Percentiles rank a stretch among this genome's conserved stretches.
phyloP scores from a whole-genome alignment of 2,797 vertebrate species.

The Amniataba percoides region DNA sequence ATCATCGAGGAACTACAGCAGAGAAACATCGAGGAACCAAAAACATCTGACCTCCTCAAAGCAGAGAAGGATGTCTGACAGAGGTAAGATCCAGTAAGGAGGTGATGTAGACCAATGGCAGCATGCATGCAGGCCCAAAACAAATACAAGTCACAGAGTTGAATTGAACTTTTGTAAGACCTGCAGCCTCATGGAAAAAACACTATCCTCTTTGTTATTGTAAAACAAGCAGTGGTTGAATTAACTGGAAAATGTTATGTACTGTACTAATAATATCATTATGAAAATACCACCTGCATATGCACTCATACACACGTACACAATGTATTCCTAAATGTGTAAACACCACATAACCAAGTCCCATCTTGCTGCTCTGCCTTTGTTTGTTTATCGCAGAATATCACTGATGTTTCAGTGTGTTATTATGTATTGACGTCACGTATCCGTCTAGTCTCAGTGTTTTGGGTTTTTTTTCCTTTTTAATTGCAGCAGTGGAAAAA shows the following conservation, averaged over 20 bases:
- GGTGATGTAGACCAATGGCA: neutral
- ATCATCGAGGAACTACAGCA: neutral
- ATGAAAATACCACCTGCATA: no score
- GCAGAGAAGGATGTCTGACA: neutral
- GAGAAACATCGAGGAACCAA: neutral
- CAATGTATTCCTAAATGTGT: neutral
- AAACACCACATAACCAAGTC: neutral
- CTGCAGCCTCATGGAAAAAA: no score
- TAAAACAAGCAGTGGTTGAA: no score
- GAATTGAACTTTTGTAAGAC: neutral
- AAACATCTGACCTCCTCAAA: neutral
- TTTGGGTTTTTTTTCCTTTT: neutral
- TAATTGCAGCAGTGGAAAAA: neutral
- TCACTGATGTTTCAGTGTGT: no score
- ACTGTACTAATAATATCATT: neutral
- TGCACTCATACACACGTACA: neutral
- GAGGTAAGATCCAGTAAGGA: neutral
- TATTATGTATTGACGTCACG: no score
- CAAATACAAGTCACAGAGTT: neutral
- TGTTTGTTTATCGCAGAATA: no score
- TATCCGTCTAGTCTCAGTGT: no score
- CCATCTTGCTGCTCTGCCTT: neutral
- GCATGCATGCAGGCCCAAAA: neutral
- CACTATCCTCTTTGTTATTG: no score
- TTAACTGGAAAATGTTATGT: no score